These are phyloP conservation scores for Psittacula derbiana DNA, from an alignment of 2,797 vertebrate species.

Conservation along the genomic window DNA sequence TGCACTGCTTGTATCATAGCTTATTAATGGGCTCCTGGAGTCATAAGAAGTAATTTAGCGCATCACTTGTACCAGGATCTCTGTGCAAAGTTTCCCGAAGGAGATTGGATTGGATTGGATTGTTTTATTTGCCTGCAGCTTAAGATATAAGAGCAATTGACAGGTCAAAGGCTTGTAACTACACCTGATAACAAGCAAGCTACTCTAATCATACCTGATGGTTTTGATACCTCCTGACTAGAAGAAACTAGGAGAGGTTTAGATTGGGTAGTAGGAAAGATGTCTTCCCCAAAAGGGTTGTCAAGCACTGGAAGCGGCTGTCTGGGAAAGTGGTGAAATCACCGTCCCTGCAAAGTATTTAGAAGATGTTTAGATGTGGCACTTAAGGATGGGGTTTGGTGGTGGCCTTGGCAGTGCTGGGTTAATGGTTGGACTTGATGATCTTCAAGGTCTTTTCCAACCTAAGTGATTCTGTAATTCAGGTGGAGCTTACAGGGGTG, in stretches of 20 bases:
- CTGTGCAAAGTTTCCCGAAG: background rate
- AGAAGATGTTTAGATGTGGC: background rate
- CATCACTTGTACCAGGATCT: accelerated
- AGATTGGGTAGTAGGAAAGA: background rate
- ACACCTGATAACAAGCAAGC: background rate
- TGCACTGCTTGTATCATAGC: background rate
- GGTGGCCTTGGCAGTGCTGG: background rate
- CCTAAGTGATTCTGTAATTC: background rate
- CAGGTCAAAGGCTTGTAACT: background rate
- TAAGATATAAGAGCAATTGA: background rate
- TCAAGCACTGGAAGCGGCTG: background rate
- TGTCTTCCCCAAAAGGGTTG: background rate
- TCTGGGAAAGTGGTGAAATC: background rate
- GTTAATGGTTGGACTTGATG: background rate
- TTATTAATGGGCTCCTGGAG: background rate
- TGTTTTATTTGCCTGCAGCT: background rate
- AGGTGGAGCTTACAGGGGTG: background rate
- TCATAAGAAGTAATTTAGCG: background rate
- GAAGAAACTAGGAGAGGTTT: background rate
- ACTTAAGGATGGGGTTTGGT: background rate
- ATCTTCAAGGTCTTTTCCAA: background rate
- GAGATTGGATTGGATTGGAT: background rate
- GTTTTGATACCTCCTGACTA: background rate
- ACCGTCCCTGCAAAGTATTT: background rate
- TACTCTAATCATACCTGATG: background rate